These are phyloP conservation scores for Ataeniobius toweri DNA, from an alignment of 2,797 vertebrate species.

Conservation along the genomic window DNA sequence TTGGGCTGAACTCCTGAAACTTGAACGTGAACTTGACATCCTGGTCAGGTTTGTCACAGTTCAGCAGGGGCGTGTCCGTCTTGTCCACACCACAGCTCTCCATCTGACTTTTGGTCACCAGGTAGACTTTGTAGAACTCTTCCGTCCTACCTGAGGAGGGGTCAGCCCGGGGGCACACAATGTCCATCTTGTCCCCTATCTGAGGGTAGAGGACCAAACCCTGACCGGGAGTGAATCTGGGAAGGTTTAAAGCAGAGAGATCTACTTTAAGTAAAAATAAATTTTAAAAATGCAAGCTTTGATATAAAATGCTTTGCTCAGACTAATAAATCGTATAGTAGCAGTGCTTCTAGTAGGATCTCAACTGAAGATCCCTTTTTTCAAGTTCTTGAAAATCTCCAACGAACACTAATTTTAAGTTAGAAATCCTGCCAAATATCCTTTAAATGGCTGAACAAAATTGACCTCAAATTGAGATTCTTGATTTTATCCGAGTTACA, in stretches of 20 bases:
- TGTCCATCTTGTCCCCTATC: constrained; percentile 99
- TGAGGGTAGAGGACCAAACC: constrained; percentile 96
- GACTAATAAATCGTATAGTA: constrained; percentile 3
- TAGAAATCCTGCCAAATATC: neutral
- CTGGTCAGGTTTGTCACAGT: constrained; percentile 94
- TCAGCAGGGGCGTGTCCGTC: constrained; percentile 91
- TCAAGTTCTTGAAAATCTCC: neutral
- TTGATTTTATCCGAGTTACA: neutral
- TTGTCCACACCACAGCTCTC: constrained; percentile 91
- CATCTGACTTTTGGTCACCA: constrained; percentile 93
- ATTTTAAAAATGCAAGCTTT: neutral
- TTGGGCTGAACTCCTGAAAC: constrained; percentile 99
- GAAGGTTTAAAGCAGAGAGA: neutral
- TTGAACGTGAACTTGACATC: constrained; percentile 99
- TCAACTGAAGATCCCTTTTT: neutral
- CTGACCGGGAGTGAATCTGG: constrained; percentile 89
- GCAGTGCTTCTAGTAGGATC: constrained; percentile 10
- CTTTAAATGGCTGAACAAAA: neutral
- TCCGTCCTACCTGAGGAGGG: constrained; percentile 84
- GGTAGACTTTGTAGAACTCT: constrained; percentile 96
- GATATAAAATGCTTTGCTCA: neutral
- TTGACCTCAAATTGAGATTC: no score
- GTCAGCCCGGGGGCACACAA: constrained; percentile 92
- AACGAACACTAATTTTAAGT: neutral
- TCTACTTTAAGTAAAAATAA: neutral